Evolutionary conservation across 2,113 vertebrate species (phyloP).

Genomic region (Perca fluviatilis): DNA sequence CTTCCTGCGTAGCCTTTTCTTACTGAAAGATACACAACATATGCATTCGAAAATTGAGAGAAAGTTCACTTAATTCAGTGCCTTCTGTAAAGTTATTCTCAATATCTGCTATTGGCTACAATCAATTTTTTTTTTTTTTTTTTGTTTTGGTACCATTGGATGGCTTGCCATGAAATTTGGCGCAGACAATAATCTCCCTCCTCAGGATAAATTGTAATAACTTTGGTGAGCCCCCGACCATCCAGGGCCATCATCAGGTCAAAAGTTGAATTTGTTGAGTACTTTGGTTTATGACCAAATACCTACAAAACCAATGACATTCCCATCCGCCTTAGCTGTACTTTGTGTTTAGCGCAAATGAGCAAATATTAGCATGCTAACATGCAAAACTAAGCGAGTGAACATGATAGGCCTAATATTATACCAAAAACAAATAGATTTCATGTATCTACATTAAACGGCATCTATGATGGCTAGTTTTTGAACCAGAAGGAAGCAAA

Average conservation of each 20-base stretch:
- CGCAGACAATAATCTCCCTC: background rate
- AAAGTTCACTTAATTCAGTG: background rate
- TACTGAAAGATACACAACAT: slow-evolving; percentile 8
- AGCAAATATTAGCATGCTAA: no score
- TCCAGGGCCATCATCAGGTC: background rate
- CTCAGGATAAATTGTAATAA: background rate
- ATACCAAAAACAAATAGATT: no score
- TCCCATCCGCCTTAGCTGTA: background rate
- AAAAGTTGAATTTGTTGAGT: background rate
- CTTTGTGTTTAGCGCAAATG: background rate
- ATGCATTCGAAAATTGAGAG: background rate
- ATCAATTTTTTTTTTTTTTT: no score
- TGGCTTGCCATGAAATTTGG: background rate
- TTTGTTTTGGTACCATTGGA: no score
- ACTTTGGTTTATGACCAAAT: background rate
- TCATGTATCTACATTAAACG: background rate
- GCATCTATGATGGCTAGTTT: background rate
- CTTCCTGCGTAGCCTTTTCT: slow-evolving; percentile 11
- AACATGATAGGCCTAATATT: no score
- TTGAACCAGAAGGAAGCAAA: background rate
- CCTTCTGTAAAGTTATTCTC: background rate
- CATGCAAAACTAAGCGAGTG: no score
- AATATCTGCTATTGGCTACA: background rate
- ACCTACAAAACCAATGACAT: background rate
- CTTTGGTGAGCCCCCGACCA: background rate